These are phyloP conservation scores for Thera britannica DNA, from an alignment of 2,888 invertebrate species.

Conservation along the genomic window DNA sequence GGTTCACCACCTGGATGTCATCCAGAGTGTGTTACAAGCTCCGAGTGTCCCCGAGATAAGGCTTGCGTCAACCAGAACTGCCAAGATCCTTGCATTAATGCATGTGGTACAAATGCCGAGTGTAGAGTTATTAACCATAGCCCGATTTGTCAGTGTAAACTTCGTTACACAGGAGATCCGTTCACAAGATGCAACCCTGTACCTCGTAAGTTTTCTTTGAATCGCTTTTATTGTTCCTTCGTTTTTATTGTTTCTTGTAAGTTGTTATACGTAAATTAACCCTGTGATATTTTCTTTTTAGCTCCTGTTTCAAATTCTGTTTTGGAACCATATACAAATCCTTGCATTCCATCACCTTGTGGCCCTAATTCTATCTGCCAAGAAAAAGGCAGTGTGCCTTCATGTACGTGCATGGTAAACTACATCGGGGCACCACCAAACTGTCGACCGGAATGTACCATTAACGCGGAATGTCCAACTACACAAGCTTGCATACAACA, in stretches of 20 bases:
- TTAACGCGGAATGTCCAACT: conserved; percentile 88
- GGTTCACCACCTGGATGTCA: conserved; percentile 91
- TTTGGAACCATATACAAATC: conserved; percentile 78
- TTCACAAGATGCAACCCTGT: conserved; percentile 85
- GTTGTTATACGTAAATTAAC: background rate
- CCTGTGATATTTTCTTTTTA: conserved; percentile 43
- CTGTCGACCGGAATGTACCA: conserved; percentile 89
- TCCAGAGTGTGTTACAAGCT: conserved; percentile 90
- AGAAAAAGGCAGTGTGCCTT: conserved; percentile 84
- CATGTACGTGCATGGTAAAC: conserved; percentile 86
- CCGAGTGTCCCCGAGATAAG: conserved; percentile 89
- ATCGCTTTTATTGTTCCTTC: background rate
- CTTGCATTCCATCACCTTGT: conserved; percentile 87
- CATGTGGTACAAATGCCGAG: conserved; percentile 87
- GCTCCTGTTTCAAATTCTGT: conserved; percentile 76
- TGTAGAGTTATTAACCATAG: conserved; percentile 92
- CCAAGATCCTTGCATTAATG: conserved; percentile 89
- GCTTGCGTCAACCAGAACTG: conserved; percentile 92
- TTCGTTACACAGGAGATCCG: conserved; percentile 88
- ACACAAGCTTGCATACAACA: conserved; percentile 88
- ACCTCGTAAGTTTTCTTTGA: conserved; percentile 70
- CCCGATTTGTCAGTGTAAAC: conserved; percentile 90
- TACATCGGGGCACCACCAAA: conserved; percentile 87
- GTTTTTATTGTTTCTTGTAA: background rate
- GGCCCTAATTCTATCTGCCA: conserved; percentile 89